Evolutionary conservation across 1,140 invertebrate species (phyloP), one percentile per base, ranked within the genome.

Genomic region (Drosophila parabipectinata): DNA sequence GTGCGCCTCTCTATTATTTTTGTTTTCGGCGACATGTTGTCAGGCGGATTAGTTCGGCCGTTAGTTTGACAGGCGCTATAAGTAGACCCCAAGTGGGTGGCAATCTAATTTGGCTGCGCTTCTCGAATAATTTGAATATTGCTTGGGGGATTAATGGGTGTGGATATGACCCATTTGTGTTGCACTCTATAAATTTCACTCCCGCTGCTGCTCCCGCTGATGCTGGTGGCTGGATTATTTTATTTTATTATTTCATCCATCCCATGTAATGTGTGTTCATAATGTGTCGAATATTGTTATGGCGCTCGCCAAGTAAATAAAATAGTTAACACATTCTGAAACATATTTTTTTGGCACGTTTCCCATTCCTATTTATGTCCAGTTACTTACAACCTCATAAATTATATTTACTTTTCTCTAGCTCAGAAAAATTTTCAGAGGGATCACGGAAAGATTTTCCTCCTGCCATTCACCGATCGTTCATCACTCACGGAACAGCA

Each of bases 11-110:
- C 15, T 32, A 4, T 18, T 54, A 45, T 73, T 62, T 73, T 52
- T 51, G 24, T 58, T 55, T 32, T 64, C 26, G 15, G 24, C 66
- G 71, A 75, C 72, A 75, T 18, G 53, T 66, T 75, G 72, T 64
- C 72, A 73, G 60, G 39, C 52, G 72, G 72, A 75, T 75, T 75
- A 75, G 72, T 64, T 57, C 37, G 71, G 47, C 72, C 71, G 72
- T 75, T 75, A 58, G 72, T 58, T 74, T 75, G 72, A 75, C 72
- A 74, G 71, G 32, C 71, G 53, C 59, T 63, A 57, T 56, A 51
- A 61, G 37, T 52, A 62, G 45, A 53, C 18, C 39, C 39, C 48
- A 47, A 56, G 45, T 64, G 44, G 69, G 69, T 55, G 52, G 37
- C 59, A 74, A 57, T 74, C 54, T 74, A 74, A 74, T 74, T 74